Base-by-base conservation (phyloP, 2,888 invertebrate genomes). In the Omphaloscelis lunosa region DNA sequence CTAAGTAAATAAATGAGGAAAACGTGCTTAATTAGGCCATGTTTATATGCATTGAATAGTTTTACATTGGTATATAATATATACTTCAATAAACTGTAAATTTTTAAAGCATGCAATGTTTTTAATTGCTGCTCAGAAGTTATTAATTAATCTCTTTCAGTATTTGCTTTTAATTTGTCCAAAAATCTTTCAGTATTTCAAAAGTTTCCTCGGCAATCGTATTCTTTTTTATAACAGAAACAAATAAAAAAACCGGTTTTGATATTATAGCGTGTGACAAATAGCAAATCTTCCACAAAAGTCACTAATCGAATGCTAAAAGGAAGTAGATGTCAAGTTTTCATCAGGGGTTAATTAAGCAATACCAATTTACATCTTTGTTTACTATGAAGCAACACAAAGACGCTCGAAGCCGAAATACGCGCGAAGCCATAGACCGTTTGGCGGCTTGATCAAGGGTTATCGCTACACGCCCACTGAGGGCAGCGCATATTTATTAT, bases 361-460 rank as follows among this genome's bases (percentile, higher is more conserved):
- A 48, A 79, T 15, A 48, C 7, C n/a, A 27, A 4, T n/a, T 4
- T 8, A 48, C 53, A 9, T 29, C 78, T 76, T 73, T 88, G 86
- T 88, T 88, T 87, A 85, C 84, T 82, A 85, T 75, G 41, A 75
- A 82, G 75, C 72, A 85, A 79, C 72, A 72, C 79, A 85, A 88
- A 85, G 82, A 85, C 83, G 53, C 78, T 85, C 72, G 66, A 81
- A 86, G 80, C 83, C 79, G 75, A 86, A 83, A 83, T 82, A 87
- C 73, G 73, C 77, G 65, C 63, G 79, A 73, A 82, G 84, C 84
- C 89, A 90, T 91, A 95, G 94, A 95, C 93, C 92, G 92, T 89
- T 90, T 93, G 94, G 94, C 94, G 94, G 91, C 93, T 89, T 93
- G 92, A 92, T 92, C 92, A 67, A 80, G 89, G 95, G 95, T 95